Evolutionary conservation across 1,140 invertebrate species (phyloP).

Genomic region (Heliconius hewitsoni): DNA sequence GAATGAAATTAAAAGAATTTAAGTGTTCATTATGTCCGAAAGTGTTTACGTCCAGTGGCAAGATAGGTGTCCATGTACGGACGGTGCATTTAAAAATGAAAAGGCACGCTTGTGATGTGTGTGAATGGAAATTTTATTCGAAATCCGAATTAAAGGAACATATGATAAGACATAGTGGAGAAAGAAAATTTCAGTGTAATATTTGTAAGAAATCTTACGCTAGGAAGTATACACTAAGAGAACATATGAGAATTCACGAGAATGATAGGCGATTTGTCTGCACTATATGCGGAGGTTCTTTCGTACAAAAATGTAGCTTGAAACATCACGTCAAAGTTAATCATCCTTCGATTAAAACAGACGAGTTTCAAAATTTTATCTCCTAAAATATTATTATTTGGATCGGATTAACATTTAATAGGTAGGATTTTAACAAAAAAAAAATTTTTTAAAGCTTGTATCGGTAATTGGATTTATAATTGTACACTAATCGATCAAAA

Average conservation of each 20-base stretch:
- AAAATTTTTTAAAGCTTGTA: background rate
- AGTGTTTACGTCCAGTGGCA: constrained; percentile 69
- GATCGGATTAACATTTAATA: background rate
- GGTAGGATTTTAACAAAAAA: background rate
- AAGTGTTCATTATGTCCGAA: constrained; percentile 67
- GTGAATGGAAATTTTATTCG: constrained; percentile 83
- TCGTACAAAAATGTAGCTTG: constrained; percentile 75
- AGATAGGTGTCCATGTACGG: constrained; percentile 61
- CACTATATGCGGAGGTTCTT: constrained; percentile 77
- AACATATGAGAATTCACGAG: constrained; percentile 86
- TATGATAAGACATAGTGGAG: constrained; percentile 86
- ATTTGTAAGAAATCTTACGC: constrained; percentile 84
- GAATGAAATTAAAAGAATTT: constrained; percentile 70
- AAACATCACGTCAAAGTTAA: constrained; percentile 73
- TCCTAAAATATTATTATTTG: constrained; percentile 18
- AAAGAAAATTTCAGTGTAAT: constrained; percentile 82
- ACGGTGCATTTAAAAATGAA: constrained; percentile 75
- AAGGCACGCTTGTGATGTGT: constrained; percentile 82
- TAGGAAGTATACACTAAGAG: constrained; percentile 86
- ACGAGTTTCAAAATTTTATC: constrained; percentile 39
- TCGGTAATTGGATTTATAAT: background rate
- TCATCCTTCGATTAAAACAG: constrained; percentile 49
- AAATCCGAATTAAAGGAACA: constrained; percentile 83
- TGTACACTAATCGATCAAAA: constrained; percentile 10
- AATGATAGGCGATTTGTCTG: constrained; percentile 81